Evolutionary conservation across 2,113 vertebrate genomes (phyloP).

Genomic region (Dromaius novaehollandiae): DNA sequence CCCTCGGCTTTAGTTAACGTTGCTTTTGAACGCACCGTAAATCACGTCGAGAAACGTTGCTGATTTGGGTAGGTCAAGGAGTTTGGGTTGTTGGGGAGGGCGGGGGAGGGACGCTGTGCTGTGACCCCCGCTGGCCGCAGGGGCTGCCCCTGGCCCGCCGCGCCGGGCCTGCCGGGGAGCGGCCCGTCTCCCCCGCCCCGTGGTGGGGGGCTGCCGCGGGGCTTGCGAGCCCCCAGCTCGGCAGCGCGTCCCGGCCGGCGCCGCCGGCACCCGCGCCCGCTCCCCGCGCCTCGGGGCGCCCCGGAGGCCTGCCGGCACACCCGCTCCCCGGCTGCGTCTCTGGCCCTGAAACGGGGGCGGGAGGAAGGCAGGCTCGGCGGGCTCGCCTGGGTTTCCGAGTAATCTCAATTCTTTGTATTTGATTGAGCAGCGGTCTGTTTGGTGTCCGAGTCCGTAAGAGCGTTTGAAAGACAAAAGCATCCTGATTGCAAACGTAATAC

Average conservation of each 20-base stretch:
- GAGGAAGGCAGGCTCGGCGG: neutral
- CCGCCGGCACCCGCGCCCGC: too few relatives aligned
- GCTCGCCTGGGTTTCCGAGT: constrained; percentile 4
- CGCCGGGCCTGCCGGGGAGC: neutral
- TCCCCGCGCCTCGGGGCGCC: neutral
- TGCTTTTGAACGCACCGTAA: neutral
- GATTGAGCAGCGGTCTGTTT: neutral
- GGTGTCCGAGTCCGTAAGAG: constrained; percentile 17
- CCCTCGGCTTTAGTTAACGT: neutral
- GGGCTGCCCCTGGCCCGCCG: neutral
- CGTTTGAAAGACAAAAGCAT: constrained; percentile 17
- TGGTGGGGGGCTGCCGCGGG: neutral
- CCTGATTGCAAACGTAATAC: constrained; percentile 1
- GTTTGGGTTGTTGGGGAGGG: neutral
- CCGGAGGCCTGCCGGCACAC: neutral
- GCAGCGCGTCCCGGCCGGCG: neutral
- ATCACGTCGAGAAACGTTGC: neutral
- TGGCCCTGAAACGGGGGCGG: neutral
- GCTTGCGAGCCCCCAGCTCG: neutral
- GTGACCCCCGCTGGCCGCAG: neutral
- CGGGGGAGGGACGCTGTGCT: neutral
- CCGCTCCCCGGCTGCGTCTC: neutral
- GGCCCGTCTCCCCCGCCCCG: neutral
- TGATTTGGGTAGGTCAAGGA: neutral
- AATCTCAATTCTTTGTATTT: constrained; percentile 29